Base-by-base conservation (phyloP, 2,797 vertebrate species). In the Coilia nasus region DNA sequence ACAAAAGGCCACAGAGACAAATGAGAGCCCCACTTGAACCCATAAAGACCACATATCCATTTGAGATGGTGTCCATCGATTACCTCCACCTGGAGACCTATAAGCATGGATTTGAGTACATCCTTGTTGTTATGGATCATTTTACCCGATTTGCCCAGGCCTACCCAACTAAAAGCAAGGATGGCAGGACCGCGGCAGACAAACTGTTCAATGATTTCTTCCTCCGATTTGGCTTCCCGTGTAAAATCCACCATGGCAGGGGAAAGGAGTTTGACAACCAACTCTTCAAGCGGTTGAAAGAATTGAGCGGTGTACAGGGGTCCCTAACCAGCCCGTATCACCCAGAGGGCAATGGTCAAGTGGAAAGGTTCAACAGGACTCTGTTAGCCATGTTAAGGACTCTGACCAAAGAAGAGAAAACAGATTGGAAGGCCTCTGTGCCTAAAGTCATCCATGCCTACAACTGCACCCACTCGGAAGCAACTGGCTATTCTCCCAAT, bases 1-100 rank as follows among this genome's bases (percentile, higher is more conserved):
- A 83, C n/a, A 88, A 87, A 15, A 83, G 85, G 21, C 87, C 21
- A 6, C 83, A 81, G 31, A 88, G 46, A 17, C 85, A 56, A 6
- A 71, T 82, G 0, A 3, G 78, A 2, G 85, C 87, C 11, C 86
- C 88, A 0, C 2, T 89, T 59, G 86, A 47, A 0, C 0, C 75
- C 0, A 85, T 87, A 41, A 25, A 86, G 7, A 84, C 88, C 7
- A 87, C 84, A 0, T 82, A 64, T 44, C 80, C 84, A 2, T 15
- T 5, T 1, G 5, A 88, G 10, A 46, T 84, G 0, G 83, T 86
- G 0, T 81, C 17, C 3, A 81, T 83, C 21, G 85, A 83, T 19
- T 86, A 56, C 67, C 41, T 86, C 3, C 82, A 86, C 17, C 60
- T 86, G 3, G 83, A 82, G 15, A 62, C 31, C 11, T 81, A 54